Conservation (phyloP, 1,140 invertebrate genomes). For the Drosophila kepulauana region DNA sequence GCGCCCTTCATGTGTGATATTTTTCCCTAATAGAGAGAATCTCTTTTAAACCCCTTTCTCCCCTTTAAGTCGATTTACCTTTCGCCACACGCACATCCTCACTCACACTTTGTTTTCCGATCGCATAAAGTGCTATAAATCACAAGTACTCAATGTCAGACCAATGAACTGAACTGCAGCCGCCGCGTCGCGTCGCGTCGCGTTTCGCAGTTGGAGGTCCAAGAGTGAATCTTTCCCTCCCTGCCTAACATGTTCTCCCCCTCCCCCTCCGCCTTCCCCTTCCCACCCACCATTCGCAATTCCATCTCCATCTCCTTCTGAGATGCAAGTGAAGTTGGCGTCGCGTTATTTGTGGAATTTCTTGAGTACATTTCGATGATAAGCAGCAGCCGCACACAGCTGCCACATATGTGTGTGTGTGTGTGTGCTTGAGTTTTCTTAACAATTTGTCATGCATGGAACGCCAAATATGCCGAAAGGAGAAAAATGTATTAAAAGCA, state of each 20-base stretch:
- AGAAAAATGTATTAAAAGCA: constrained; percentile 82
- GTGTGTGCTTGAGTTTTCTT: constrained; percentile 68
- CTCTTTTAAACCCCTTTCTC: background rate
- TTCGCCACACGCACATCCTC: constrained; percentile 2
- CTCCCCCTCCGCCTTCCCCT: background rate
- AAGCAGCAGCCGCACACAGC: constrained; percentile 49
- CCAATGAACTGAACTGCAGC: constrained; percentile 71
- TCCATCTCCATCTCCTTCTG: background rate
- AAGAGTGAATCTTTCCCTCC: background rate
- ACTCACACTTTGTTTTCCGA: constrained; percentile 11
- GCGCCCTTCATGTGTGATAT: too few relatives aligned
- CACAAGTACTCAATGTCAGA: constrained; percentile 82
- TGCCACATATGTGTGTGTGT: constrained; percentile 9
- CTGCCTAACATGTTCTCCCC: background rate
- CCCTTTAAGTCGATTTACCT: constrained; percentile 35
- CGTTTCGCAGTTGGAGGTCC: background rate
- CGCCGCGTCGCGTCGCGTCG: background rate
- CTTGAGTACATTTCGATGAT: constrained; percentile 82
- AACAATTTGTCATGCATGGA: constrained; percentile 83
- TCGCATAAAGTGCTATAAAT: constrained; percentile 71
- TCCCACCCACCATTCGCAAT: background rate
- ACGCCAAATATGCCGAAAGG: constrained; percentile 80
- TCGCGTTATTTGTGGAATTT: constrained; percentile 81
- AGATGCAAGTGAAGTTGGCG: constrained; percentile 67
- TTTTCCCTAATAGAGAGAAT: too few relatives aligned